phyloP scores from a whole-genome alignment of 2,113 vertebrate genomes.

The Salvelinus namaycush region DNA sequence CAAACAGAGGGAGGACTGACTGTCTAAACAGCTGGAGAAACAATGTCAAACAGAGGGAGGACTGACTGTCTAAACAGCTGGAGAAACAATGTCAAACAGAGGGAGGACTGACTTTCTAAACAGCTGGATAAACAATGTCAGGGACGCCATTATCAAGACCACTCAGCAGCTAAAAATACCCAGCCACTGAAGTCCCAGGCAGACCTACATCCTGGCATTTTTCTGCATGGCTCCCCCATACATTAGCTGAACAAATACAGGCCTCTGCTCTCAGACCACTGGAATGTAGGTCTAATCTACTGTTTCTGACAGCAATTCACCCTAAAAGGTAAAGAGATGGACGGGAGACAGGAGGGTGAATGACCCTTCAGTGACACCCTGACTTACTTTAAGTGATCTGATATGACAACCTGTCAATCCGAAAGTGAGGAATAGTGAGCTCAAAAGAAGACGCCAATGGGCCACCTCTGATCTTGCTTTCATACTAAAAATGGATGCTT shows the following conservation, averaged over 20 bases:
- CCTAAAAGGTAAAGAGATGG: background rate
- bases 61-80: too few relatives aligned
- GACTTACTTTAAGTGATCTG: background rate
- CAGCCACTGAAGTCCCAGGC: background rate
- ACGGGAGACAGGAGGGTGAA: background rate
- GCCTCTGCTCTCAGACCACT: background rate
- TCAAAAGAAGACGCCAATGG: background rate
- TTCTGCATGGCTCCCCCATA: background rate
- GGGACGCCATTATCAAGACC: background rate
- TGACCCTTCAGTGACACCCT: background rate
- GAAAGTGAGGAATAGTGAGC: background rate
- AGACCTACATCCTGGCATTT: slow-evolving; percentile 5
- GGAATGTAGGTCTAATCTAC: background rate
- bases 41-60: too few relatives aligned
- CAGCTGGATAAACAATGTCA: slow-evolving; percentile 25
- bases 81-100: too few relatives aligned
- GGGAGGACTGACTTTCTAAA: background rate
- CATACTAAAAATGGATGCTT: too few relatives aligned
- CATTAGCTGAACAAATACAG: slow-evolving; percentile 6
- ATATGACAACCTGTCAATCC: background rate
- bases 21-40: too few relatives aligned
- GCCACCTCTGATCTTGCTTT: background rate
- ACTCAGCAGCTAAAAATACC: slow-evolving; percentile 1
- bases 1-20: background rate
- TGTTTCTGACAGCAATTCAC: background rate